These are phyloP conservation scores for Clusia tigrina DNA, from an alignment of 2,888 invertebrate species.

Conservation along the genomic window DNA sequence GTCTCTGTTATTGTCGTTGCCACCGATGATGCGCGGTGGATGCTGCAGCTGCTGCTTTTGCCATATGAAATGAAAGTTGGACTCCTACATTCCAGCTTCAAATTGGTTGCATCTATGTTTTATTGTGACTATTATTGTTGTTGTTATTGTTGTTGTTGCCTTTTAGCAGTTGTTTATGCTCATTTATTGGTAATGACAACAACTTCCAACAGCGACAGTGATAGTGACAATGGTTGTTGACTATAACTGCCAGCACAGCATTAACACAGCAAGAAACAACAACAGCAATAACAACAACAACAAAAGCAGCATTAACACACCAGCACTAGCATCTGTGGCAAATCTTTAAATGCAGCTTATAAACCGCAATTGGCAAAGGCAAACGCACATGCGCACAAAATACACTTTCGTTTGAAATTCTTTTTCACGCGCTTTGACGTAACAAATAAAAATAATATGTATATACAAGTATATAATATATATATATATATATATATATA, in stretches of 20 bases:
- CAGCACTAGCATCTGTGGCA: constrained; percentile 38
- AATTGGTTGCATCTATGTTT: background rate
- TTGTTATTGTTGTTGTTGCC: constrained; percentile 4
- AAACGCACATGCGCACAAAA: constrained; percentile 18
- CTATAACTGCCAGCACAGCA: constrained; percentile 22
- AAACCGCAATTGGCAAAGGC: constrained; percentile 5
- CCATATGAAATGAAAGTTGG: constrained; percentile 62
- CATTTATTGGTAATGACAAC: constrained; percentile 12
- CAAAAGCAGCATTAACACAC: constrained; percentile 18
- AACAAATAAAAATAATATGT: constrained; percentile 14
- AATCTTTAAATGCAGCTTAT: constrained; percentile 18
- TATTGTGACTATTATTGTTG: background rate
- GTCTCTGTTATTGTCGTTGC: background rate
- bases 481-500: too few species aligned
- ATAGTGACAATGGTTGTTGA: constrained; percentile 36
- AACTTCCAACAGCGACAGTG: constrained; percentile 21
- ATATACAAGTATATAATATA: too few species aligned
- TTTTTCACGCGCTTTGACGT: constrained; percentile 30
- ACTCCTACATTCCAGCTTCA: constrained; percentile 45
- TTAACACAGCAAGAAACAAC: constrained; percentile 19
- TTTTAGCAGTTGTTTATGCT: background rate
- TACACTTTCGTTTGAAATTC: constrained; percentile 39
- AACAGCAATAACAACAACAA: constrained; percentile 31
- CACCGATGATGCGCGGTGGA: background rate
- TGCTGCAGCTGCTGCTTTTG: constrained; percentile 39